These are phyloP conservation scores for Folsomia manolachei DNA, from an alignment of 2,888 invertebrate genomes.

Conservation along the genomic window DNA sequence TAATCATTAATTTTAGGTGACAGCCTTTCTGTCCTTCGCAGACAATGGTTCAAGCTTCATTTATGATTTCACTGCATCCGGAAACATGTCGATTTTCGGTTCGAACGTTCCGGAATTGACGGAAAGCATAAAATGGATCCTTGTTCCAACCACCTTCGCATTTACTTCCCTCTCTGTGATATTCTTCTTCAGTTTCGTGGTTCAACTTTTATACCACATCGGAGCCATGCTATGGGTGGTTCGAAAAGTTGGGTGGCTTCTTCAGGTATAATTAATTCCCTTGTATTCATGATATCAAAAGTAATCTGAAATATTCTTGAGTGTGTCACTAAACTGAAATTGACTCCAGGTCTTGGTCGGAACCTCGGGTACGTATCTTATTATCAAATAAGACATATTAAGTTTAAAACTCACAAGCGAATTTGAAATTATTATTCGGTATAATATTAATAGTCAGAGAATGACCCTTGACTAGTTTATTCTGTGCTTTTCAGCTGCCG, in stretches of 20 bases:
- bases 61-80: slow-evolving; percentile 63
- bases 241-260: slow-evolving; percentile 69
- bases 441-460: too few species aligned
- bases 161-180: slow-evolving; percentile 86
- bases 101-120: not conserved
- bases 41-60: slow-evolving; percentile 78
- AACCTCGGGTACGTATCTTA: too few species aligned
- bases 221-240: slow-evolving; percentile 86
- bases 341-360: slow-evolving; percentile 60
- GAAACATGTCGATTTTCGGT: slow-evolving; percentile 16
- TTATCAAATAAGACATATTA: too few species aligned
- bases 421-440: too few species aligned
- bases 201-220: slow-evolving; percentile 82
- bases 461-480: too few species aligned
- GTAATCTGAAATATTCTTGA: not conserved
- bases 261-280: slow-evolving; percentile 44
- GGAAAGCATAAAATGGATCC: not conserved
- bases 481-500: too few species aligned
- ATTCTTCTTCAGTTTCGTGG: slow-evolving; percentile 88
- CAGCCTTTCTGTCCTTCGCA: slow-evolving; percentile 75
- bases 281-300: not conserved
- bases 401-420: too few species aligned
- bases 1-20: slow-evolving; percentile 58
- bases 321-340: too few species aligned
- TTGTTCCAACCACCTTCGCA: slow-evolving; percentile 68